Evolutionary conservation across 2,888 invertebrate genomes (phyloP), one percentile per base, ranked within the genome.

Genomic region (Pinctada fucata): DNA sequence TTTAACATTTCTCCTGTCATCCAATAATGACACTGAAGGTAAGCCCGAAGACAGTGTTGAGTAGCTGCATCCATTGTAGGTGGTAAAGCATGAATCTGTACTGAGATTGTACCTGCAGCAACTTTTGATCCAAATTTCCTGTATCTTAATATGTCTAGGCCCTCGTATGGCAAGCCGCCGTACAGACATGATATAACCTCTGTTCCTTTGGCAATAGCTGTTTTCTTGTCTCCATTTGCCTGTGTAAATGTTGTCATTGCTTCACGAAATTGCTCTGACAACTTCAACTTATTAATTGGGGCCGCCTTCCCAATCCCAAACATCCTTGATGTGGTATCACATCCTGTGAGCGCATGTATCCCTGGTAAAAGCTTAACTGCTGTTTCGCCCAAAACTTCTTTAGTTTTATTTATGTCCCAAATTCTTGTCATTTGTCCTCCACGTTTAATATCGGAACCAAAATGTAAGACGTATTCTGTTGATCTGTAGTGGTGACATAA

Each of bases 311-410:
- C 82, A n/a, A 80, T 58, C 47, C 84, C 84, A 79, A 58, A 86
- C 6, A 86, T n/a, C 13, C 81, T 58, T 3, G 82, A 83, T 10
- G 82, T 83, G 0, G 84, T 83, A 71, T 86, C 84, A 76, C 86
- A 83, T 6, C 85, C 84, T 6, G 72, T 52, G 10, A 86, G 50
- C 31, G 85, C 84, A 75, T 87, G 85, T 2, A 83, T 63, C 73
- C 83, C 83, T 49, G 70, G 80, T n/a, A 85, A 10, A 16, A 63
- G 8, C 4, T 66, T 45, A 49, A 80, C 82, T 2, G 75, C 58
- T 6, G 31, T 63, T 10, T 51, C 48, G 6, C 83, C 82, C 10
- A 84, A 72, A 3, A 13, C 13, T 58, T 10, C 64, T 51, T 69
- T 72, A 8, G 81, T 58, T 45, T 73, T 31, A 2, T 72, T 79